Conservation (phyloP, 2,797 vertebrate species). For the Sus cebifrons region DNA sequence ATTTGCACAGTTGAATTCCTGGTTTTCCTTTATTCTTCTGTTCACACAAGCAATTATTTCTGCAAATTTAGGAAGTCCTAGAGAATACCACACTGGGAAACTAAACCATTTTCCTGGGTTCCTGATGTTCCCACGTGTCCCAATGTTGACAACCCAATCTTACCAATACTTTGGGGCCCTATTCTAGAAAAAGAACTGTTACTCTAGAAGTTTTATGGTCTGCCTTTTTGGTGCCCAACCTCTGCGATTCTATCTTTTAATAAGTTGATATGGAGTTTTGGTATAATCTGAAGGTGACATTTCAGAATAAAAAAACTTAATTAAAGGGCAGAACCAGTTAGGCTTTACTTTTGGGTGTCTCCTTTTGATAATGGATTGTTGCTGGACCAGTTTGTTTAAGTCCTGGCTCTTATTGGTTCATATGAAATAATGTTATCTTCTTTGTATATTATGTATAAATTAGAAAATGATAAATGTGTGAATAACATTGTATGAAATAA, state of each 20-base stretch:
- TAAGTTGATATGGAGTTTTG: conserved; percentile 83
- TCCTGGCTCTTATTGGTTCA: conserved; percentile 90
- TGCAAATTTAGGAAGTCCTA: conserved; percentile 56
- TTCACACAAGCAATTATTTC: conserved; percentile 12
- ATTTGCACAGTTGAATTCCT: conserved; percentile 36
- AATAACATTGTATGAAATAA: conserved; percentile 93
- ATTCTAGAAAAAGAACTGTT: conserved; percentile 9
- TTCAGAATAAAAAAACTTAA: conserved; percentile 77
- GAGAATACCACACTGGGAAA: conserved; percentile 58
- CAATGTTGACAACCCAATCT: background rate
- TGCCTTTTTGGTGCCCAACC: conserved; percentile 71
- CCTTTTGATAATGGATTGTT: conserved; percentile 89
- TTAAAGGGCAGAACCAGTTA: conserved; percentile 87
- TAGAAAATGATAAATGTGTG: conserved; percentile 91
- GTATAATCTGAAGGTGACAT: conserved; percentile 81
- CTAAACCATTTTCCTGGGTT: background rate
- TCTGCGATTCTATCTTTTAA: conserved; percentile 78
- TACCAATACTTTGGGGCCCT: conserved; percentile 55
- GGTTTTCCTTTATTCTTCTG: background rate
- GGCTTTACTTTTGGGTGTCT: conserved; percentile 84
- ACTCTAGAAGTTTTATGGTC: conserved; percentile 41
- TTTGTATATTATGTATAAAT: conserved; percentile 93
- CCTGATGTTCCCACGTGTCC: conserved; percentile 6
- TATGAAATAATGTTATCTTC: conserved; percentile 92
- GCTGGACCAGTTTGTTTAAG: conserved; percentile 90